phyloP scores from a whole-genome alignment of 2,113 vertebrate species.

The Penelope pileata region DNA sequence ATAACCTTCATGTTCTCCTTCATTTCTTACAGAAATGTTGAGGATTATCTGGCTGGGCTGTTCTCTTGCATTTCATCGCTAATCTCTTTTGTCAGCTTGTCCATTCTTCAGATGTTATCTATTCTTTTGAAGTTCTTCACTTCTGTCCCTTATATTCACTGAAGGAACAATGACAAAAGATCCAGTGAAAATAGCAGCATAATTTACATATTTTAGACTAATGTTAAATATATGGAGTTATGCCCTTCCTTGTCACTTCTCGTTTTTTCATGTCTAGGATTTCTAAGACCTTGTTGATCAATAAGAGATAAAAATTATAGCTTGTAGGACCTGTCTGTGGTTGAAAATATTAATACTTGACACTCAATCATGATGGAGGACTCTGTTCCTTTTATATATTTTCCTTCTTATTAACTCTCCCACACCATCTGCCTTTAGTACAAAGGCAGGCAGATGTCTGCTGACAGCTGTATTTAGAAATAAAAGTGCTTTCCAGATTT shows the following conservation, averaged over 20 bases:
- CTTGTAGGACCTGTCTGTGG: background rate
- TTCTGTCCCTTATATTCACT: background rate
- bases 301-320: background rate
- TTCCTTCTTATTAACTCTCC: slow-evolving; percentile 2
- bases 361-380: background rate
- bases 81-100: slow-evolving; percentile 28
- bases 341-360: slow-evolving; percentile 19
- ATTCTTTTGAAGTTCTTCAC: slow-evolving; percentile 32
- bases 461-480: slow-evolving; percentile 47
- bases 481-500: slow-evolving; percentile 9
- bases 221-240: background rate
- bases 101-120: slow-evolving; percentile 24
- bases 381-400: background rate
- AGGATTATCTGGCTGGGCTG: background rate
- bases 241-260: background rate
- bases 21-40: background rate
- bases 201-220: background rate
- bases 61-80: background rate
- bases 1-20: background rate
- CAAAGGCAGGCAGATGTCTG: slow-evolving; percentile 17
- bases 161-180: background rate
- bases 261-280: background rate
- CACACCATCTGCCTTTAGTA: background rate
- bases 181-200: background rate
- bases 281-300: background rate